Base-by-base conservation (phyloP, 2,113 vertebrate genomes). In the Apodemus sylvaticus region DNA sequence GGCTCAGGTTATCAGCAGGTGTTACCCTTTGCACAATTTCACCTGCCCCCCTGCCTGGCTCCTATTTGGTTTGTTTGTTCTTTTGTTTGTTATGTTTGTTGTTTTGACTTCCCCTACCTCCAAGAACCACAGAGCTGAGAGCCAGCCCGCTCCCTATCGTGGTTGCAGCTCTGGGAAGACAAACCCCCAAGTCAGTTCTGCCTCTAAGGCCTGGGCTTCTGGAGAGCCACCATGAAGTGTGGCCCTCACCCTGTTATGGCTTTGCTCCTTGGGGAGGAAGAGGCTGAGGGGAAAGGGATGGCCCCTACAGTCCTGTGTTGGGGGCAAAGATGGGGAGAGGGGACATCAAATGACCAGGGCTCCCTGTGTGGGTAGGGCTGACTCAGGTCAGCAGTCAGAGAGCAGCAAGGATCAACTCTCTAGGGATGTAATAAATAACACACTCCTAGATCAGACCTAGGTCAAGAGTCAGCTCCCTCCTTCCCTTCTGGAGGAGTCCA, bases 381-480 rank as follows among this genome's bases (percentile, higher is more conserved):
- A 96, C 96, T 97, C 97, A 96, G 95, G 81, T 94, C 96, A 97
- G 94, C 93, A 96, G 92, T 91, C 77, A 92, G 39, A 82, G 62
- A 89, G 45, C 70, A 55, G 51, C 58, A 86, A 73, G 93, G 78
- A 31, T 58, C 86, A 42, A 60, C 58, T 58, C 70, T 90, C 91
- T 5, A 82, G 88, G 51, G 34, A n/a, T 66, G 20, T 34, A 95
- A 53, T 81, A 55, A 53, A 45, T 36, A 71, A 45, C 22, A 62
- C 31, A 36, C 7, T 31, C 48, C 24, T 19, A 11, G 70, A 53
- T 45, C 14, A 76, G 89, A 71, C 39, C 93, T 91, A 74, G 91
- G 81, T 77, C 7, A 34, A 73, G 36, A 66, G 77, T 77, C 66
- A 90, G 7, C 60, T 86, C 53, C 91, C 34, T 94, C 66, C 66